Base-by-base conservation (phyloP, 2,113 vertebrate genomes). In the Lucifuga dentata region DNA sequence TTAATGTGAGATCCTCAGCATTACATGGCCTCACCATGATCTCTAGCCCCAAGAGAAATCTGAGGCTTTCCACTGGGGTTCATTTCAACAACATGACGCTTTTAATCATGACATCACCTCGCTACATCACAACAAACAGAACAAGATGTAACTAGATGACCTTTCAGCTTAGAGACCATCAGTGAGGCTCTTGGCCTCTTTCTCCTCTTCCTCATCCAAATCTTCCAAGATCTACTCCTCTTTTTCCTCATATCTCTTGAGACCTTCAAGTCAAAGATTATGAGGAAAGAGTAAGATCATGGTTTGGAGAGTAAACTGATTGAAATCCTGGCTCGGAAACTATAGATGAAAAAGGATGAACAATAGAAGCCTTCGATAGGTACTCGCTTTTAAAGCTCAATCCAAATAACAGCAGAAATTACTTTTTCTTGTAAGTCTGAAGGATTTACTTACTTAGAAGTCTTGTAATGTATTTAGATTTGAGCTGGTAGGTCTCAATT, bases 61-160 rank as follows among this genome's bases (percentile, higher is more conserved):
- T 13, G 2, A 50, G 59, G 40, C 17, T 41, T 21, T 73, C 23
- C 10, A 8, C 16, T 26, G 24, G 56, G 8, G 33, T 45, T 64
- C 16, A 38, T 78, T 61, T 68, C 35, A 71, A 49, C 17, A 11
- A 40, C 67, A 58, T 11, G 6, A 76, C 61, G 43, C 43, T 76
- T 79, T 50, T 44, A 59, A 67, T 76, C 48, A 81, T 79, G 79
- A 81, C 81, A 76, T 85, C 81, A 85, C 74, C 29, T 76, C 68
- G 15, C 53, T 66, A 85, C 66, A 80, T 67, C 62, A 82, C 69
- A 84, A 81, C 73, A 84, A 86, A 86, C 68, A 84, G 64, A 48
- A 8, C 52, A 29, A 66, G 66, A 85, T 11, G 68, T 73, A 76
- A 83, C 63, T 1, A 0, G 41, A 76, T 77, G 56, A 76, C 39